Base-by-base conservation (phyloP, 2,797 vertebrate genomes). In the Calcarius lapponicus region DNA sequence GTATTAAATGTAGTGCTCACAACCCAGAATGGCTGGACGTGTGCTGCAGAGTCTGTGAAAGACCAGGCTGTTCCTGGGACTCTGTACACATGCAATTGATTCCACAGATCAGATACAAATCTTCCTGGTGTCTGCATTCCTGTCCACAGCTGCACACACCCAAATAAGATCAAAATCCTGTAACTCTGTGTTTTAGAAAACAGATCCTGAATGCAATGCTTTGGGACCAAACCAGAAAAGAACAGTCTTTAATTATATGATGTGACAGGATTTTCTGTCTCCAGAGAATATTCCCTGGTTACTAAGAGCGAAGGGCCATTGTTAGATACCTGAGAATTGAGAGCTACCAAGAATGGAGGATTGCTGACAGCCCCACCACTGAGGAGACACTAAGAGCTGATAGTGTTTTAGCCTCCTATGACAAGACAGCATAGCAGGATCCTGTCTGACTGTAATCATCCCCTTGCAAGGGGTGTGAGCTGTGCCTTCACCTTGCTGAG, bases 11-110 rank as follows among this genome's bases (percentile, higher is more conserved):
- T 8, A 58, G 11, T 9, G 36, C 32, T 75, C 47, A 40, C n/a
- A 47, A 2, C 24, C n/a, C 0, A 0, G 18, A 21, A n/a, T 11
- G 28, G 11, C 6, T 51, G 71, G 42, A 40, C 3, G 3, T 9
- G 20, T 58, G 32, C 28, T 80, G 48, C 64, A 45, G 40, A 66
- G 7, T 11, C 48, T 64, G 53, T 11, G 69, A 61, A 75, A n/a
- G 28, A 43, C 36, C 26, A 17, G 47, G 31, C 1, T 66, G 13
- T 45, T 69, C 22, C 54, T 65, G 45, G 15, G 32, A 60, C 73
- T 78, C 69, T 62, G 45, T n/a, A 14, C 18, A 26, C 7, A 7
- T 1, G 5, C 48, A 78, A 26, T 38, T 71, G 57, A 82, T 80
- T 64, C 16, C 47, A 32, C 2, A 12, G 50, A n/a, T 66, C 51